Conservation (phyloP, 2,797 vertebrate genomes). For the Holocentrus rufus region DNA sequence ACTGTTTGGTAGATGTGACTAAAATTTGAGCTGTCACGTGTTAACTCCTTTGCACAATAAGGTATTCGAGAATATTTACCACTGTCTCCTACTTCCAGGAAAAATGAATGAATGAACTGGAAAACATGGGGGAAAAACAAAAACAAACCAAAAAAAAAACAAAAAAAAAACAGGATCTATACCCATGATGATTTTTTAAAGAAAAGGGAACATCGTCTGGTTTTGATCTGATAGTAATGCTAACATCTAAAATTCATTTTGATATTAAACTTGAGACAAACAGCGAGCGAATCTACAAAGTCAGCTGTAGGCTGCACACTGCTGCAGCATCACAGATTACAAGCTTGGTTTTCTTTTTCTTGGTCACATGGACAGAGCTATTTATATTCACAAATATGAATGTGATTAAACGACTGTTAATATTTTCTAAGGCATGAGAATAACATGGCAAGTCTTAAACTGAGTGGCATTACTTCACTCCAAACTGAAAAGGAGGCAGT, state of each 20-base stretch:
- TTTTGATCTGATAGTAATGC: slow-evolving; percentile 47
- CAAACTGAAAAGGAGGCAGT: neutral
- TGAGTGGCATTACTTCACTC: neutral
- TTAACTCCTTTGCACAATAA: neutral
- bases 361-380: slow-evolving; percentile 3
- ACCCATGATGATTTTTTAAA: slow-evolving; percentile 21
- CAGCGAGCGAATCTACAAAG: slow-evolving; percentile 27
- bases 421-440: slow-evolving; percentile 18
- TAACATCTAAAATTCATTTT: slow-evolving; percentile 60
- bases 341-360: slow-evolving; percentile 11
- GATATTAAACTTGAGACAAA: slow-evolving; percentile 55
- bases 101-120: slow-evolving; percentile 17
- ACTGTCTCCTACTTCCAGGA: neutral
- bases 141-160: no score
- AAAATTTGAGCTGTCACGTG: neutral
- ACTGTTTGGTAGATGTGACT: neutral
- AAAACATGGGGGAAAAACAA: no score
- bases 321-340: slow-evolving; percentile 22
- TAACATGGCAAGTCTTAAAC: neutral
- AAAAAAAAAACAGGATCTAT: neutral
- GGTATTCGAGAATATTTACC: neutral
- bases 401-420: slow-evolving; percentile 36
- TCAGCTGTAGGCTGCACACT: slow-evolving; percentile 27
- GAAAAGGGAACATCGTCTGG: slow-evolving; percentile 20
- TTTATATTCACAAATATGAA: slow-evolving; percentile 37